A percentile compares a stretch with the other conserved stretches of the same genome.
These are phyloP conservation scores for Ennomos fuscantarius DNA, from an alignment of 2,888 invertebrate species.

Conservation along the genomic window DNA sequence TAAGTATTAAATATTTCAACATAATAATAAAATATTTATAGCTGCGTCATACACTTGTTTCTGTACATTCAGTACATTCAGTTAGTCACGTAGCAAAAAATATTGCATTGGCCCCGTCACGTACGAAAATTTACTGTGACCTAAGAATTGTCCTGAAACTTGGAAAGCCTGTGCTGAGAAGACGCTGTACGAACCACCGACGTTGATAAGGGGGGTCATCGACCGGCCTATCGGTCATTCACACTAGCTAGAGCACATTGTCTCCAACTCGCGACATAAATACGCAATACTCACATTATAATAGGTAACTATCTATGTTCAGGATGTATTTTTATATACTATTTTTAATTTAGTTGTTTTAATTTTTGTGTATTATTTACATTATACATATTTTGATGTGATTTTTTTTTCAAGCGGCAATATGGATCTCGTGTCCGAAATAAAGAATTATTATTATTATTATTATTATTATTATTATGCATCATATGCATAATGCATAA, in stretches of 20 bases:
- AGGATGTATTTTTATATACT: too few relatives aligned
- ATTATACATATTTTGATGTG: too few relatives aligned
- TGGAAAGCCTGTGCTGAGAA: conserved; percentile 4
- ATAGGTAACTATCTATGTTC: too few relatives aligned
- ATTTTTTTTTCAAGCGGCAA: too few relatives aligned
- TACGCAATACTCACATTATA: conserved; percentile 13
- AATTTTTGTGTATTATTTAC: too few relatives aligned
- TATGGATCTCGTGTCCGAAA: too few relatives aligned
- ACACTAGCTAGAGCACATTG: conserved; percentile 16
- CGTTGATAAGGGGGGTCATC: conserved; percentile 25
- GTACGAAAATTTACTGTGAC: neutral
- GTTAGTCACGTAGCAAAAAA: conserved; percentile 8
- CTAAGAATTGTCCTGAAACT: neutral
- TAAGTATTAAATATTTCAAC: too few relatives aligned
- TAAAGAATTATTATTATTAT: too few relatives aligned
- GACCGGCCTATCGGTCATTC: conserved; percentile 26
- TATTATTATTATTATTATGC: too few relatives aligned
- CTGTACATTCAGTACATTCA: neutral
- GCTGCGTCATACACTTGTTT: conserved; percentile 1
- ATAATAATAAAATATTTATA: neutral
- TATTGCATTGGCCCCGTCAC: conserved; percentile 2
- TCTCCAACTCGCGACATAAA: neutral
- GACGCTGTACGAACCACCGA: conserved; percentile 18
- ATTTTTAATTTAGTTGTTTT: too few relatives aligned
- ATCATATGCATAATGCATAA: neutral